These are phyloP conservation scores for Chlorodrepanis virens DNA, from an alignment of 2,113 vertebrate genomes.

Conservation along the genomic window DNA sequence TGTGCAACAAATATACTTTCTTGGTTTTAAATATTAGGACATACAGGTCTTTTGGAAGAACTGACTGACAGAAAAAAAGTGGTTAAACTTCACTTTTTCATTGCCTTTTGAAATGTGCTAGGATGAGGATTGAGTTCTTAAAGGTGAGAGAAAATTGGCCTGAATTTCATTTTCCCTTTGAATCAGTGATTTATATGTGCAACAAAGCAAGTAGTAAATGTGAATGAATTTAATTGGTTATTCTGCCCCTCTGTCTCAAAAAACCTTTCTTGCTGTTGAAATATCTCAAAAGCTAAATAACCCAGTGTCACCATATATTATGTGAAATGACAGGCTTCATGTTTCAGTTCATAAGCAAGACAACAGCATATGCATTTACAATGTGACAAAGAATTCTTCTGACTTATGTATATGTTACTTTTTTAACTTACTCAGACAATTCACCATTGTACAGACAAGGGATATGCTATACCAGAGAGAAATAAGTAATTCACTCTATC, in stretches of 20 bases:
- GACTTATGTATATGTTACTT: not conserved
- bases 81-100: not conserved
- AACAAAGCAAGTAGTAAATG: conserved; percentile 40
- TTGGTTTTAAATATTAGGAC: not conserved
- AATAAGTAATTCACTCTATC: not conserved
- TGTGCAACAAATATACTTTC: not conserved
- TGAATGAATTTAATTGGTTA: conserved; percentile 23
- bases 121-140: not conserved
- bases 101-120: not conserved
- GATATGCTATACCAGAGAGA: not conserved
- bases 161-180: not conserved
- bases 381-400: conserved; percentile 38
- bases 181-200: conserved; percentile 21
- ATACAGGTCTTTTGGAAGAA: not conserved
- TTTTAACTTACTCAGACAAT: not conserved
- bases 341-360: conserved; percentile 19
- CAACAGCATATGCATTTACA: conserved; percentile 8
- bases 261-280: conserved; percentile 15
- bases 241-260: conserved; percentile 29
- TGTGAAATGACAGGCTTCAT: not conserved
- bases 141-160: not conserved
- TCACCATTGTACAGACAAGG: not conserved
- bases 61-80: not conserved
- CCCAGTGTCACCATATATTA: conserved; percentile 28
- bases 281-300: conserved; percentile 61